These are phyloP conservation scores for Nerophis ophidion DNA, from an alignment of 2,113 vertebrate genomes.

Conservation along the genomic window DNA sequence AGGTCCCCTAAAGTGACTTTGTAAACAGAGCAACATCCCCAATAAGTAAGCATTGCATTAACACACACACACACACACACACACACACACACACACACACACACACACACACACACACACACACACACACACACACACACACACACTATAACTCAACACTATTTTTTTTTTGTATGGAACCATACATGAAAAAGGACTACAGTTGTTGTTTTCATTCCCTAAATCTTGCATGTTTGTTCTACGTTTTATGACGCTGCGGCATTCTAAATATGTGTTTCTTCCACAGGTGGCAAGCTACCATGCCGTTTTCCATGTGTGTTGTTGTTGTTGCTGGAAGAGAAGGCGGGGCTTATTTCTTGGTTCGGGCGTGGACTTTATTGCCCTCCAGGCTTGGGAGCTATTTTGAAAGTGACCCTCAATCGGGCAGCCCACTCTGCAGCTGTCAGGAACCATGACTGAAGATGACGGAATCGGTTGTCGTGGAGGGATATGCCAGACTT, in stretches of 20 bases:
- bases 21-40: too few relatives aligned
- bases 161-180: too few relatives aligned
- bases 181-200: too few relatives aligned
- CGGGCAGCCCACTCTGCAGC: constrained; percentile 75
- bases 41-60: too few relatives aligned
- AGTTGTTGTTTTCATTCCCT: too few relatives aligned
- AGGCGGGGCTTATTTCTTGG: not conserved
- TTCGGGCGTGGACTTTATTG: too few relatives aligned
- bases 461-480: constrained; percentile 97
- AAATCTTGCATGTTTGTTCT: not conserved
- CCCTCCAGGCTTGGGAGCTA: constrained; percentile 61
- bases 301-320: constrained; percentile 35
- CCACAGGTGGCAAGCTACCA: not conserved
- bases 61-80: too few relatives aligned
- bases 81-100: too few relatives aligned
- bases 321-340: not conserved
- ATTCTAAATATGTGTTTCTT: constrained; percentile 1
- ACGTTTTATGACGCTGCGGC: not conserved
- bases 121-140: too few relatives aligned
- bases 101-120: too few relatives aligned
- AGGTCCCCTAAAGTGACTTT: too few relatives aligned
- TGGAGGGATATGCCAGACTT: constrained; percentile 93
- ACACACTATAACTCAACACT: too few relatives aligned
- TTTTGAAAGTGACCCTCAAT: constrained; percentile 89
- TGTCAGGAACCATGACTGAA: constrained; percentile 94